Base-by-base conservation (phyloP, 1,140 invertebrate species). In the Arion vulgaris region DNA sequence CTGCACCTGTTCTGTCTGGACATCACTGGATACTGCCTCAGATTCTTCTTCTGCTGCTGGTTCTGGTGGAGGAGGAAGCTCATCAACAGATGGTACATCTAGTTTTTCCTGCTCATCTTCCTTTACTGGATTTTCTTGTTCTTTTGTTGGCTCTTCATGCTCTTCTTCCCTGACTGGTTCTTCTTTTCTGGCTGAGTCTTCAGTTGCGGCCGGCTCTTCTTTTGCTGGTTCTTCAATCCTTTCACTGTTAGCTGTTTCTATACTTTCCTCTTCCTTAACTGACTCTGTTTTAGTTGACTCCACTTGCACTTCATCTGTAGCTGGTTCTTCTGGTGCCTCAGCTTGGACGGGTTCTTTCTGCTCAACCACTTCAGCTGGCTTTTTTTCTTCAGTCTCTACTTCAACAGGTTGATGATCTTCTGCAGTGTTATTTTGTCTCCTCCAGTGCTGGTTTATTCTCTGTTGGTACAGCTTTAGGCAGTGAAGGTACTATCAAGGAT, bases 41-140 rank as follows among this genome's bases (percentile, higher is more conserved):
- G 51, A 34, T 11, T 68, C 71, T 34, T 78, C 80, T 80, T 73
- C 53, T 26, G 81, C 39, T 32, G 71, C 76, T 26, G 72, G 39
- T 74, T 74, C 57, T 69, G 73, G 74, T 15, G 53, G 62, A 1
- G 73, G 53, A 26, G 74, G 32, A 39, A 53, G 41, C 7, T 77
- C 81, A 15, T 51, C 69, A 38, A 34, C 45, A 36, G 51, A 32
- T 57, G 72, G 38, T 72, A 7, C 13, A 19, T 71, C 36, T n/a
- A n/a, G 32, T 36, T 57, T 36, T 32, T 62, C 80, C 13, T n/a
- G 38, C 38, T 75, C 49, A 17, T 41, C 39, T 39, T 82, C 80
- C 36, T 51, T 34, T 11, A 32, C 62, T 66, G 62, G 62, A 5
- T 66, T 28, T 28, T 66, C 62, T 32, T 66, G 62, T 53, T 72